Percentiles rank a stretch among this genome's conserved stretches.
Conservation (phyloP, 2,797 vertebrate species). For the Anguilla obscura region DNA sequence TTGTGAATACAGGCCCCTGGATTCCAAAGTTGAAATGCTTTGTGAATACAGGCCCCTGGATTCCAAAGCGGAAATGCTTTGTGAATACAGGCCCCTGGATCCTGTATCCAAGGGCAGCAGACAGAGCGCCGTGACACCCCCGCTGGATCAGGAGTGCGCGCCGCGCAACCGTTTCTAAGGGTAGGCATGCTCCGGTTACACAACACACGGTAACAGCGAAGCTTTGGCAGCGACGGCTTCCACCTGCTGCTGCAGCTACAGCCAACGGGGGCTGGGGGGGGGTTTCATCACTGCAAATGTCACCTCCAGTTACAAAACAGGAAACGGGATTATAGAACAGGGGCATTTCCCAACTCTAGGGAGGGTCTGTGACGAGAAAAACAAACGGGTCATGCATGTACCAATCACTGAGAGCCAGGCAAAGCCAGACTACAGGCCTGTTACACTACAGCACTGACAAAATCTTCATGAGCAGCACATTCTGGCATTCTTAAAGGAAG, state of each 20-base stretch:
- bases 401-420: background rate
- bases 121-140: background rate
- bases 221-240: conserved; percentile 41
- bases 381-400: background rate
- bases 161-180: background rate
- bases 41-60: background rate
- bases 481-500: background rate
- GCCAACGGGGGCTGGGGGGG: background rate
- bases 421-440: background rate
- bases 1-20: background rate
- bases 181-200: conserved; percentile 42
- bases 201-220: conserved; percentile 35
- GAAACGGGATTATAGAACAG: background rate
- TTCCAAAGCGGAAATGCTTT: background rate
- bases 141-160: background rate
- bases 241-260: conserved; percentile 39
- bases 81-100: background rate
- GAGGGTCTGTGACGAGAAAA: background rate
- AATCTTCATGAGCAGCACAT: background rate
- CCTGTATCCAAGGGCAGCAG: background rate
- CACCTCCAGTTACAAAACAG: conserved; percentile 1
- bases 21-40: background rate
- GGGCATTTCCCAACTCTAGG: background rate
- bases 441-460: background rate
- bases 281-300: conserved; percentile 27